These are phyloP conservation scores for Hapalemur alaotrensis DNA, from an alignment of 2,797 vertebrate species.

Conservation along the genomic window DNA sequence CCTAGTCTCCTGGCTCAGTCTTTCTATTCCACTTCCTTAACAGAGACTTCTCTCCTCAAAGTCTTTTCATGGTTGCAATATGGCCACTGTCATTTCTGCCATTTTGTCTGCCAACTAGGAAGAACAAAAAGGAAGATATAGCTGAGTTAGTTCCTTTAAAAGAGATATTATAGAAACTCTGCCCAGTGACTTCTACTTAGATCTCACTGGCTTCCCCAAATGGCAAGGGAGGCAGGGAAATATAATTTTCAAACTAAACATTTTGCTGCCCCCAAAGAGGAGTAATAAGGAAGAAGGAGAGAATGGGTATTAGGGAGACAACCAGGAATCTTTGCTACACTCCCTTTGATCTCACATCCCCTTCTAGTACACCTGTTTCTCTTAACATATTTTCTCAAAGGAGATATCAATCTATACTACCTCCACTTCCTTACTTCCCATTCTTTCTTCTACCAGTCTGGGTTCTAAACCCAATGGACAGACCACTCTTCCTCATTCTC, in stretches of 20 bases:
- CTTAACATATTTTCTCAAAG: neutral
- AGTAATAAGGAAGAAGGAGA: neutral
- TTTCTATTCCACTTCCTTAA: neutral
- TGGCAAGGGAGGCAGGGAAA: neutral
- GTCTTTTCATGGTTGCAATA: neutral
- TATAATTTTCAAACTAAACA: neutral
- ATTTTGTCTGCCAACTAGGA: neutral
- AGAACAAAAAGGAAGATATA: neutral
- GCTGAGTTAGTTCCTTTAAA: neutral
- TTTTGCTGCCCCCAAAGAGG: neutral
- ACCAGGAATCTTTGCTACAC: neutral
- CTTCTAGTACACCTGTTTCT: neutral
- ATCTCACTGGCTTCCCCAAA: neutral
- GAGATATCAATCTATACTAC: neutral
- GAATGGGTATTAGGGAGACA: neutral
- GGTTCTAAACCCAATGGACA: neutral
- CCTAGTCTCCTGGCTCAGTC: neutral
- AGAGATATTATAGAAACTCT: neutral
- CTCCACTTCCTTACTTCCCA: neutral
- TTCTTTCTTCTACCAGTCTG: neutral
- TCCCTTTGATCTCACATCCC: neutral
- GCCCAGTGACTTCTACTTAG: neutral
- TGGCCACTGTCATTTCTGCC: neutral
- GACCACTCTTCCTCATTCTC: neutral
- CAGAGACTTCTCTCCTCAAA: neutral